phyloP scores from a whole-genome alignment of 2,113 vertebrate species.

The Orcinus orca region DNA sequence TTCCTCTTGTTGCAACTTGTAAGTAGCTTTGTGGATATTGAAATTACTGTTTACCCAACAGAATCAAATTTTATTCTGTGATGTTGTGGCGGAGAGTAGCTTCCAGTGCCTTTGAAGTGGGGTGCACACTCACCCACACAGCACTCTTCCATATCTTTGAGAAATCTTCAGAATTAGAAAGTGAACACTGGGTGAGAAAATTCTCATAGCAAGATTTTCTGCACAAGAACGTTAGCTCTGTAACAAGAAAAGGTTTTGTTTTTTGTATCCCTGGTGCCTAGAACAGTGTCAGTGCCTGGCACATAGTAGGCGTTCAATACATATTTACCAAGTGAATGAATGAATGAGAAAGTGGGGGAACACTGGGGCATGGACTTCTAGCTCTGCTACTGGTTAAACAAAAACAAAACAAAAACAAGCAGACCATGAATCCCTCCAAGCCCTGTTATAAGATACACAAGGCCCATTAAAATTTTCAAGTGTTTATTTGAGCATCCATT shows the following conservation, averaged over 20 bases:
- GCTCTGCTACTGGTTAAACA: neutral
- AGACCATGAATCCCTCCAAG: neutral
- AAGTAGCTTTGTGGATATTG: neutral
- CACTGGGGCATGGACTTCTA: neutral
- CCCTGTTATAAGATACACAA: neutral
- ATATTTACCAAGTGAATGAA: neutral
- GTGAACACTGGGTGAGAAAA: neutral
- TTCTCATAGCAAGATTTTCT: neutral
- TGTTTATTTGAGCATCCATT: neutral
- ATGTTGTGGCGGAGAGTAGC: neutral
- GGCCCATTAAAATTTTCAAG: neutral
- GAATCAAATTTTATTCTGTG: neutral
- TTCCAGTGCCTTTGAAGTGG: neutral
- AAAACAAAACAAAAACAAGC: neutral
- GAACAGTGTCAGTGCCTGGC: neutral
- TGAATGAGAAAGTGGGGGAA: neutral
- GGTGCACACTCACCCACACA: neutral
- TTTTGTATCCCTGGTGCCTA: neutral
- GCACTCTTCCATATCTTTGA: neutral
- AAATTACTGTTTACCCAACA: slow-evolving; percentile 3
- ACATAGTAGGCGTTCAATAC: neutral
- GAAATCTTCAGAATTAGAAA: slow-evolving; percentile 25
- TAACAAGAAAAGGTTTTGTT: neutral
- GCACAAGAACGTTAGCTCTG: neutral
- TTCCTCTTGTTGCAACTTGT: neutral